These are phyloP conservation scores for Lepidocyrtinus sp. DNA, from an alignment of 2,888 invertebrate species.

Conservation along the genomic window DNA sequence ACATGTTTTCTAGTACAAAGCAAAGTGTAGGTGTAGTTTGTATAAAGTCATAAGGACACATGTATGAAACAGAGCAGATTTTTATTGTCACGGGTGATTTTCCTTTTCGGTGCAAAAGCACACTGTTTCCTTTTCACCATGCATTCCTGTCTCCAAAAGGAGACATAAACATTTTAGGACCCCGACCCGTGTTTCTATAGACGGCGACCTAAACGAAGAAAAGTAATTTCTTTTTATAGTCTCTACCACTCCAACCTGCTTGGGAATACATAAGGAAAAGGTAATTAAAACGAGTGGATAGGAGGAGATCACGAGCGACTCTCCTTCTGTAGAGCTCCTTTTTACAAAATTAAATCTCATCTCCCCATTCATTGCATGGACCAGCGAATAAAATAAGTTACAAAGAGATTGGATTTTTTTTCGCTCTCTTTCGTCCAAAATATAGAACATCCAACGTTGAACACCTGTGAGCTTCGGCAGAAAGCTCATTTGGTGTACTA, in stretches of 20 bases:
- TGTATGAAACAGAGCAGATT: background rate
- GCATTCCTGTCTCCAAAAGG: background rate
- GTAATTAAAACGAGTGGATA: slow-evolving; percentile 17
- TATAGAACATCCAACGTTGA: background rate
- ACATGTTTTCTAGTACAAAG: background rate
- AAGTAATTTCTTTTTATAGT: background rate
- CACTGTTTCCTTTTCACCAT: background rate
- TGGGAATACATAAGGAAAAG: slow-evolving; percentile 2
- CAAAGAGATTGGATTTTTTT: background rate
- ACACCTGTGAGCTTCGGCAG: background rate
- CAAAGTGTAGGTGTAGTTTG: too few relatives aligned
- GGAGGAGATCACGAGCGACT: background rate
- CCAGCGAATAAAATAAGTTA: slow-evolving; percentile 1
- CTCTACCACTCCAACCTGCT: background rate
- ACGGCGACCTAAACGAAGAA: background rate
- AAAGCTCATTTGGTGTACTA: background rate
- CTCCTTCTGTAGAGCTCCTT: background rate
- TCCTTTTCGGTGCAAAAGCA: background rate
- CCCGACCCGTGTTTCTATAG: background rate
- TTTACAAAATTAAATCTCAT: slow-evolving; percentile 47
- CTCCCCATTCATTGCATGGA: slow-evolving; percentile 14
- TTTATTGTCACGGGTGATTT: background rate
- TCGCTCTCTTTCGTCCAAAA: background rate
- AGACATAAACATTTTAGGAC: background rate
- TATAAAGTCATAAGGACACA: background rate